Conservation (phyloP, 2,888 invertebrate genomes). For the Catocala nupta region DNA sequence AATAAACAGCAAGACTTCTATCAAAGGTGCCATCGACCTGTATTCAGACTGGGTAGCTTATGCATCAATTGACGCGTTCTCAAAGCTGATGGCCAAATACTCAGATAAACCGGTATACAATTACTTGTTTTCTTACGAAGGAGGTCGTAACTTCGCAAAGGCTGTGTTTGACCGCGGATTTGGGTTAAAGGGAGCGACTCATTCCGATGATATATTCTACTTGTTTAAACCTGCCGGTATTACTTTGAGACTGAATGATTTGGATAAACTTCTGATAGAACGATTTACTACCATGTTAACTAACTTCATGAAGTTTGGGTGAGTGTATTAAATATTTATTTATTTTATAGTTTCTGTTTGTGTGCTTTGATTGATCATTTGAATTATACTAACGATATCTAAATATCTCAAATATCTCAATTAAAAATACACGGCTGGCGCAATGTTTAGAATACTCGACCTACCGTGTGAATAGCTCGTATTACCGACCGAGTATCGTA, state of each 20-base stretch:
- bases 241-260: conserved; percentile 53
- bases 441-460: too few species aligned
- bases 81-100: conserved; percentile 61
- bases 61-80: conserved; percentile 66
- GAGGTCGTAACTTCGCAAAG: conserved; percentile 74
- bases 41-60: conserved; percentile 78
- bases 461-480: too few species aligned
- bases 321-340: conserved; percentile 32
- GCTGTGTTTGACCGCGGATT: conserved; percentile 55
- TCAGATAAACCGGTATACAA: conserved; percentile 72
- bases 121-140: conserved; percentile 76
- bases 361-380: too few species aligned
- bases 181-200: conserved; percentile 64
- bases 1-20: conserved; percentile 55
- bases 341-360: too few species aligned
- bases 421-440: too few species aligned
- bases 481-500: too few species aligned
- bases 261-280: conserved; percentile 69
- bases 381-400: too few species aligned
- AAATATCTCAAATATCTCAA: too few species aligned
- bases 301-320: conserved; percentile 75
- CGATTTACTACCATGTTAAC: conserved; percentile 72
- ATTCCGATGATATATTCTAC: conserved; percentile 80
- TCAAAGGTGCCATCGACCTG: conserved; percentile 62
- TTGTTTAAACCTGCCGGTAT: conserved; percentile 75